These are phyloP conservation scores for Progne subis DNA, from an alignment of 2,113 vertebrate species.

Conservation along the genomic window DNA sequence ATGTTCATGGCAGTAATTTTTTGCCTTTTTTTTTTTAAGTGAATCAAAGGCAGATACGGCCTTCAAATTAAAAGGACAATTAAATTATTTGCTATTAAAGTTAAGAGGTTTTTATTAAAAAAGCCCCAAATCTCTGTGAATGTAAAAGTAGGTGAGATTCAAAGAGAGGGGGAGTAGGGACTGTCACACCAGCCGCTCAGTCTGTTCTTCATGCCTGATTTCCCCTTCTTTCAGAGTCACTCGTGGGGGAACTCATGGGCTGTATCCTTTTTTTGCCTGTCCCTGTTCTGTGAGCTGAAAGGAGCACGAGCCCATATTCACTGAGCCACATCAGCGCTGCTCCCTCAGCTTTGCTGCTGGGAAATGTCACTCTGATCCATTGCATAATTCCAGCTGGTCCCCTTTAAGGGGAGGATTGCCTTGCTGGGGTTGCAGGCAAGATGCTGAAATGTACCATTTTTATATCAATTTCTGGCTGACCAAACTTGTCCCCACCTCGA, in stretches of 20 bases:
- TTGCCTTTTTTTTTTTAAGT: not conserved
- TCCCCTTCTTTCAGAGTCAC: not conserved
- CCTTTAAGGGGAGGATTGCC: not conserved
- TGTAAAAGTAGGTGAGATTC: not conserved
- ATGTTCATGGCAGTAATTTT: not conserved
- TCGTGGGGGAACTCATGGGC: not conserved
- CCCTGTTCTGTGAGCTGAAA: conserved; percentile 2
- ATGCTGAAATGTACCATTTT: not conserved
- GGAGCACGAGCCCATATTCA: not conserved
- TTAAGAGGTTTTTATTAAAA: not conserved
- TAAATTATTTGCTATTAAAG: not conserved
- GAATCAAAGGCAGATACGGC: not conserved
- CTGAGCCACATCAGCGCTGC: not conserved
- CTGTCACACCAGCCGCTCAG: not conserved
- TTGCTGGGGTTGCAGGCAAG: not conserved
- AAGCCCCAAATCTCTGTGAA: not conserved
- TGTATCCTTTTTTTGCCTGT: not conserved
- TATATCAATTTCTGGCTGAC: not conserved
- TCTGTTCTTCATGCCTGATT: conserved; percentile 49
- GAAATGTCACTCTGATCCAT: conserved; percentile 19
- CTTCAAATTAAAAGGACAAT: not conserved
- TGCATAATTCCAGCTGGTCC: not conserved
- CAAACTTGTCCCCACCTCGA: not conserved
- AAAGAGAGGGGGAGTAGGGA: not conserved
- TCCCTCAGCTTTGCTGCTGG: not conserved